Evolutionary conservation across 2,888 invertebrate genomes (phyloP).

Genomic region (Xanthostigma xanthostigma): DNA sequence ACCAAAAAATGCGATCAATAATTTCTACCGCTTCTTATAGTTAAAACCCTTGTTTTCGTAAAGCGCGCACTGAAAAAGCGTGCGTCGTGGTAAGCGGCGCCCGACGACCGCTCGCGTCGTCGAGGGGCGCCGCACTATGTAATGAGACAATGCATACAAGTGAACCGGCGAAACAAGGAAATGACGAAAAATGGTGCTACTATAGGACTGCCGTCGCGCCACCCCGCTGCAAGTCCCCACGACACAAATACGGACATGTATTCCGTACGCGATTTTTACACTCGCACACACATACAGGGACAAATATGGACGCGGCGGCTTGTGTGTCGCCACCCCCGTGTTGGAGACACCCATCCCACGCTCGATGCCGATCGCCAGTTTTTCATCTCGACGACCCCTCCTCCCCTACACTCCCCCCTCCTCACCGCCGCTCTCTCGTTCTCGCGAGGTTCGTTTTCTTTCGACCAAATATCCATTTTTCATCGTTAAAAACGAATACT

Average conservation of each 20-base stretch:
- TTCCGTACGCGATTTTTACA: too few relatives aligned
- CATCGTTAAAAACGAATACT: too few relatives aligned
- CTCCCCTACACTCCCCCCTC: too few relatives aligned
- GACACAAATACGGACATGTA: neutral
- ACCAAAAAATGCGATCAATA: conserved; percentile 36
- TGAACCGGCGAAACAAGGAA: conserved; percentile 6
- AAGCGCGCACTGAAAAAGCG: conserved; percentile 16
- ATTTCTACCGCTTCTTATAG: conserved; percentile 29
- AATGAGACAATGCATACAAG: conserved; percentile 7
- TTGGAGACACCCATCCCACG: too few relatives aligned
- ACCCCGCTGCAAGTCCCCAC: neutral
- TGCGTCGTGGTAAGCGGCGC: neutral
- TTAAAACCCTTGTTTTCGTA: conserved; percentile 28
- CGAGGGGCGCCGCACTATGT: neutral
- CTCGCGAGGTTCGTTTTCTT: too few relatives aligned
- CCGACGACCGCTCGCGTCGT: neutral
- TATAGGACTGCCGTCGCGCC: neutral
- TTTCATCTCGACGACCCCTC: too few relatives aligned
- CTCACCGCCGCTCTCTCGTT: too few relatives aligned
- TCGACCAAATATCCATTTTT: too few relatives aligned
- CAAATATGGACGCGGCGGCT: too few relatives aligned
- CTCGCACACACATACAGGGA: too few relatives aligned
- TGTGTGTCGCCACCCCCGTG: too few relatives aligned
- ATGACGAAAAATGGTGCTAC: conserved; percentile 7
- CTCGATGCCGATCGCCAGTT: too few relatives aligned